Conservation (phyloP, 2,888 invertebrate genomes). For the Drosophila mimetica region DNA sequence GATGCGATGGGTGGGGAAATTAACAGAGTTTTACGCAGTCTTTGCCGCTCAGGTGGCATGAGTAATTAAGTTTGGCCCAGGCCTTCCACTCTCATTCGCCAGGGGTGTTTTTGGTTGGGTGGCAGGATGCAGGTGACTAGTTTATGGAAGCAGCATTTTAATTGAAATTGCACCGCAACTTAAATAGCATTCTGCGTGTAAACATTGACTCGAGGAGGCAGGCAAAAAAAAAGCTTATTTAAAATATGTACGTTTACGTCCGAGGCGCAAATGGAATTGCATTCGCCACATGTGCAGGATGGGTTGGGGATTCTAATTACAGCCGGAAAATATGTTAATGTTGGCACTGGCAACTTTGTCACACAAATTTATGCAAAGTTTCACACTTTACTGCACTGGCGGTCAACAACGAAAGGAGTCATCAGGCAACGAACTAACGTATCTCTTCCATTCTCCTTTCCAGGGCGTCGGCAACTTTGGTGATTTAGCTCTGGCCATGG, state of each 20-base stretch:
- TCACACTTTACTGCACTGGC: conserved; percentile 69
- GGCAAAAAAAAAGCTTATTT: conserved; percentile 52
- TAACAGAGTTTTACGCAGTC: conserved; percentile 46
- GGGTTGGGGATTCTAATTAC: conserved; percentile 64
- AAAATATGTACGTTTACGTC: conserved; percentile 52
- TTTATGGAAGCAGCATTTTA: conserved; percentile 65
- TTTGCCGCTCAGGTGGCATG: conserved; percentile 60
- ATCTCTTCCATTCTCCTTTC: conserved; percentile 33
- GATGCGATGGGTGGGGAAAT: conserved; percentile 15
- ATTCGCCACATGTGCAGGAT: conserved; percentile 40
- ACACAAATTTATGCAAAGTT: conserved; percentile 73
- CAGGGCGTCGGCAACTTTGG: conserved; percentile 83
- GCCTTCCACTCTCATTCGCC: conserved; percentile 26
- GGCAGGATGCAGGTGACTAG: conserved; percentile 29
- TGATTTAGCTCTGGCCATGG: conserved; percentile 84
- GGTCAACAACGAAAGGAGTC: conserved; percentile 45
- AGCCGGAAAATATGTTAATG: conserved; percentile 72
- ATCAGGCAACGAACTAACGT: conserved; percentile 37
- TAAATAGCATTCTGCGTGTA: conserved; percentile 70
- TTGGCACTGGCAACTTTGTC: conserved; percentile 66
- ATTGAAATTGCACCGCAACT: conserved; percentile 73
- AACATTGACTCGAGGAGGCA: conserved; percentile 55
- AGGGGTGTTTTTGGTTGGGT: conserved; percentile 19
- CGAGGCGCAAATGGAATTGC: conserved; percentile 56
- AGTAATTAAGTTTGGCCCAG: conserved; percentile 67